Conservation (phyloP, 1,140 invertebrate genomes). For the Drosophila sp. region DNA sequence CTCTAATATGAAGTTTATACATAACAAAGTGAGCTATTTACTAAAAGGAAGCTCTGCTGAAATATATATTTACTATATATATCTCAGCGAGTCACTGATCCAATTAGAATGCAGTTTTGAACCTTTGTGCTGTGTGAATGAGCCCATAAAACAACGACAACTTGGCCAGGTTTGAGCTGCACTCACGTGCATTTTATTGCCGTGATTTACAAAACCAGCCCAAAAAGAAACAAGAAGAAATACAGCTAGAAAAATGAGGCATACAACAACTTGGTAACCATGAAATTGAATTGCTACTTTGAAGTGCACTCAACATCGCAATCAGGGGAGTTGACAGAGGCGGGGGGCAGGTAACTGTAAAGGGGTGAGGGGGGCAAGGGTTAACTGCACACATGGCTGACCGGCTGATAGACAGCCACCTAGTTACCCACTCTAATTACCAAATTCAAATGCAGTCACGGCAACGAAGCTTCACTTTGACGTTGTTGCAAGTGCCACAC, state of each 20-base stretch:
- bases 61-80: neutral
- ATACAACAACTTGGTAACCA: conserved; percentile 51
- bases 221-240: neutral
- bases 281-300: conserved; percentile 83
- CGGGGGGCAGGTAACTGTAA: neutral
- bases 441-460: conserved; percentile 49
- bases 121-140: conserved; percentile 28
- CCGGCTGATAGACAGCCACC: conserved; percentile 74
- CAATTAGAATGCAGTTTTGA: conserved; percentile 63
- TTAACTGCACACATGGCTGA: conserved; percentile 73
- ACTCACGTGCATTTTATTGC: conserved; percentile 72
- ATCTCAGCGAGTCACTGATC: neutral
- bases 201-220: conserved; percentile 58
- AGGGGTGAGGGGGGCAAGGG: conserved; percentile 41
- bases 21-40: neutral
- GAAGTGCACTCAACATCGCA: conserved; percentile 74
- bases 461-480: conserved; percentile 41
- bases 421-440: conserved; percentile 75
- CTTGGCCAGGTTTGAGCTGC: conserved; percentile 40
- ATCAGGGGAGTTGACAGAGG: conserved; percentile 13
- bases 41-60: neutral
- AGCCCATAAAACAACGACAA: conserved; percentile 31
- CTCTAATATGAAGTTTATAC: too few relatives aligned
- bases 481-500: conserved; percentile 46
- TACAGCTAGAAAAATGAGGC: neutral